Conservation (phyloP, 1,140 invertebrate genomes). For the Macrocentrus cingulum region DNA sequence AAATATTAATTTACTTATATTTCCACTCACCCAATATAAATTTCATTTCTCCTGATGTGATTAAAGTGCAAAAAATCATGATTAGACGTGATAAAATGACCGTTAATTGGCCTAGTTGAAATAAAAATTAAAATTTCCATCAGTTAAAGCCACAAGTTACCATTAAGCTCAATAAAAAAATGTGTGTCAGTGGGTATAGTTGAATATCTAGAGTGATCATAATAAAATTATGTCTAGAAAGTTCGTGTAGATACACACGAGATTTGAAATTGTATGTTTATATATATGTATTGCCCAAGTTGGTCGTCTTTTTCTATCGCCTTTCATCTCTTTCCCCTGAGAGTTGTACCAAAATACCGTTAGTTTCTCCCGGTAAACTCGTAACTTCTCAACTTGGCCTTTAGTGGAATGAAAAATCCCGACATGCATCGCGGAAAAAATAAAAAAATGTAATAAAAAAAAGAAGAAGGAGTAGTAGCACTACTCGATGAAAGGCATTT, state of each 20-base stretch:
- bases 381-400: slow-evolving; percentile 21
- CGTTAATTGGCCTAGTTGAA: too few species aligned
- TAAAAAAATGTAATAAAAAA: slow-evolving; percentile 1
- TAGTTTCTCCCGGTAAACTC: slow-evolving; percentile 12
- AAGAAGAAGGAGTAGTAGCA: too few species aligned
- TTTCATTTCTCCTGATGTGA: too few species aligned
- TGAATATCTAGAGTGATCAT: not conserved
- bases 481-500: too few species aligned
- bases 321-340: not conserved
- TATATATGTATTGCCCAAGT: not conserved
- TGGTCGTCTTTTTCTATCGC: not conserved
- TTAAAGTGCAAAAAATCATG: too few species aligned
- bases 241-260: not conserved
- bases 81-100: too few species aligned
- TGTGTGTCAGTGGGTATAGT: not conserved
- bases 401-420: slow-evolving; percentile 17
- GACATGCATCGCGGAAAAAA: slow-evolving; percentile 2
- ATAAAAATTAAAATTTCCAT: too few species aligned
- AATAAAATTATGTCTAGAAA: not conserved
- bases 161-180: not conserved
- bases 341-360: slow-evolving; percentile 11
- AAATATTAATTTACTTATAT: too few species aligned
- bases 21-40: too few species aligned
- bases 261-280: not conserved
- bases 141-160: too few species aligned